A percentile compares a stretch with the other conserved stretches of the same genome.
These are phyloP conservation scores for Halictus ligatus DNA, from an alignment of 2,888 invertebrate species.

Conservation along the genomic window DNA sequence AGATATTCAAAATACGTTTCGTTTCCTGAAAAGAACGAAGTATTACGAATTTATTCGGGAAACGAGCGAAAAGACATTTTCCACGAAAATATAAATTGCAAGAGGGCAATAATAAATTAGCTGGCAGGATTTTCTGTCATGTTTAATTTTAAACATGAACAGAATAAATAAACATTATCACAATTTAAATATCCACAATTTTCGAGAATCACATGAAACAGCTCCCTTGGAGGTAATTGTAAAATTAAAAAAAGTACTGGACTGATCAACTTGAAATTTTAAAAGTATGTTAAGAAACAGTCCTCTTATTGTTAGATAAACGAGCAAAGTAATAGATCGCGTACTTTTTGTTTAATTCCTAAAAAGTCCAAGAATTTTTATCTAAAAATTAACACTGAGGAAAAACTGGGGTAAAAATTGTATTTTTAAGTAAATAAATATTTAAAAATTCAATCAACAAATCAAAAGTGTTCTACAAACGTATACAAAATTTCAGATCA, in stretches of 20 bases:
- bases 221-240: background rate
- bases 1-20: background rate
- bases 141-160: background rate
- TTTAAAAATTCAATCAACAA: background rate
- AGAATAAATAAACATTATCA: background rate
- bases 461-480: background rate
- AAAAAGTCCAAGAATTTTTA: background rate
- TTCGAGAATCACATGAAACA: background rate
- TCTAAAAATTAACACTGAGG: background rate
- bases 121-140: background rate
- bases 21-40: background rate
- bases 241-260: no score
- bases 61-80: background rate
- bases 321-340: no score
- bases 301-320: background rate
- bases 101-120: background rate
- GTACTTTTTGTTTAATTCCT: no score
- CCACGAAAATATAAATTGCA: background rate
- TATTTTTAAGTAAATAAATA: background rate
- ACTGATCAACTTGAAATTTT: no score
- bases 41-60: background rate
- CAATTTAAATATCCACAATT: background rate
- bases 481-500: background rate
- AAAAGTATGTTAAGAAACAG: background rate
- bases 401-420: background rate